Evolutionary conservation across 2,797 vertebrate genomes (phyloP), one percentile per base, ranked within the genome.

Genomic region (Acomys russatus): DNA sequence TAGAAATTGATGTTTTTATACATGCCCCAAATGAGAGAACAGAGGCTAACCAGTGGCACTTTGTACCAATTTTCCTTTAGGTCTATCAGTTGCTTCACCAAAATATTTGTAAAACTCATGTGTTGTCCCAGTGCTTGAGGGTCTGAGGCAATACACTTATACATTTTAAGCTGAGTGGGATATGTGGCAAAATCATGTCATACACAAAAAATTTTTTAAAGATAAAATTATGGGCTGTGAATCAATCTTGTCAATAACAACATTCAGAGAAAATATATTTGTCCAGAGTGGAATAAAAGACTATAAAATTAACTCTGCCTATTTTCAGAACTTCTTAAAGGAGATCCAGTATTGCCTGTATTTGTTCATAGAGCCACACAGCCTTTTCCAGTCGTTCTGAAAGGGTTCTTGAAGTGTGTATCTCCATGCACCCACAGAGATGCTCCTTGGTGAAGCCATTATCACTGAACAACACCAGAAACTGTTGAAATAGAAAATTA

Each of bases 381-480:
- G 10, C 6, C 11, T 90, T 96, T 92, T 78, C 51, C 15, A 63
- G 30, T 68, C 20, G 33, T 14, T 59, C 10, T 10, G 64, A 38
- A 77, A 63, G 64, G 11, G 87, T 87, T 93, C 90, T 71, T 90
- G 38, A 94, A 95, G 79, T 83, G 20, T 51, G 0, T 30, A 63
- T 96, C 93, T 94, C 71, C 94, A 33, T 44, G 44, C 83, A 54
- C n/a, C 83, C 63, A 63, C 8, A 86, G 30, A 77, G 1, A 30
- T 63, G 3, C n/a, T 90, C 90, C 79, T 93, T 76, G 51, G 0
- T 71, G 70, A 88, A 88, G 63, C 30, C 63, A 33, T 79, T 88
- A 83, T 93, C 51, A 64, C 49, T 38, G 20, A 68, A 64, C 63
- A 91, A 95, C 74, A 71, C 35, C 83, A 78, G 51, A 96, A 94